phyloP scores from a whole-genome alignment of 2,797 vertebrate genomes.

The Bothrops alternatus region DNA sequence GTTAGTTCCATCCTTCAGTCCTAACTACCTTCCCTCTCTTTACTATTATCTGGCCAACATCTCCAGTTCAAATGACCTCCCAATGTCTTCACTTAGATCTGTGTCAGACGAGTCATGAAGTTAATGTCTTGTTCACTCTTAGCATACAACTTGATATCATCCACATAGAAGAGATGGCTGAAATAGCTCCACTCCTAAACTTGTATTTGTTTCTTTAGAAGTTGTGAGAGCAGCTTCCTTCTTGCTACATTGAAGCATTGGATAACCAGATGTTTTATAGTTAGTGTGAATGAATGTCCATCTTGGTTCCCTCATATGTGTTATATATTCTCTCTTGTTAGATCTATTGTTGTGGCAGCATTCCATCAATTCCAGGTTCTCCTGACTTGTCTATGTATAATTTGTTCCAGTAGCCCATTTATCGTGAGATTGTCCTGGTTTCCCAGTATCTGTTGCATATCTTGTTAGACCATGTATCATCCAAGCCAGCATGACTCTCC shows the following conservation, averaged over 20 bases:
- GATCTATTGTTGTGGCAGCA: neutral
- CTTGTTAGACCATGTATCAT: neutral
- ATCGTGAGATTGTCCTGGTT: neutral
- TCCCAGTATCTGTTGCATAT: neutral
- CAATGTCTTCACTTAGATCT: neutral
- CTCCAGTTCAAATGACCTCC: neutral
- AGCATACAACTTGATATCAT: neutral
- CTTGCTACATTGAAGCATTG: neutral
- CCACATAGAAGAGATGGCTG: neutral
- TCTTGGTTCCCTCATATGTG: neutral
- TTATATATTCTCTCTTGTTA: neutral
- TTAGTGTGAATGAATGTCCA: neutral
- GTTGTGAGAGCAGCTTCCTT: neutral
- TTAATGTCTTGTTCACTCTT: neutral
- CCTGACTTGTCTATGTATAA: neutral
- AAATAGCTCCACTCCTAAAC: neutral
- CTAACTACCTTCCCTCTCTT: neutral
- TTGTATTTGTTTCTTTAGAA: neutral
- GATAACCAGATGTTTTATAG: neutral
- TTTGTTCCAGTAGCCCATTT: neutral
- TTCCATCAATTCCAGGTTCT: neutral
- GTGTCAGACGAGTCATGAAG: neutral
- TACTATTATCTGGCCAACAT: neutral
- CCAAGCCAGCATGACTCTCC: neutral
- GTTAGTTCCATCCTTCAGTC: neutral